phyloP scores from a whole-genome alignment of 2,888 invertebrate genomes.

The Tipula unca region DNA sequence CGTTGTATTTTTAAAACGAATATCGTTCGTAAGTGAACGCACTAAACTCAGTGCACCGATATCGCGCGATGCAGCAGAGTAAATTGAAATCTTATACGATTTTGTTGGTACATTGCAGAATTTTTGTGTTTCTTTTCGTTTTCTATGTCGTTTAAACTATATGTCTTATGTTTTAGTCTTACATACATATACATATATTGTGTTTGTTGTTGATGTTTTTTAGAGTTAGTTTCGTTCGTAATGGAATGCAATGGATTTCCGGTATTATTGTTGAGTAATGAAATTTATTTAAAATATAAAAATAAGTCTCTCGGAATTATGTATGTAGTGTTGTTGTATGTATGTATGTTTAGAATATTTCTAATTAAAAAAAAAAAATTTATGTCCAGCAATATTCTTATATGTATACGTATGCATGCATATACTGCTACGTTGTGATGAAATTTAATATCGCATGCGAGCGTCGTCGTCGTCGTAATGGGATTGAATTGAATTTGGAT shows the following conservation, averaged over 20 bases:
- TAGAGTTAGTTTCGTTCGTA: not conserved
- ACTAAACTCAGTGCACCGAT: too few relatives aligned
- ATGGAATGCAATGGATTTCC: conserved; percentile 8
- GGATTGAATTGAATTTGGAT: not conserved
- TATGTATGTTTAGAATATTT: not conserved
- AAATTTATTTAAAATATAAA: not conserved
- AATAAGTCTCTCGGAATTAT: not conserved
- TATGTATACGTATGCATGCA: not conserved
- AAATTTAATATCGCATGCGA: not conserved
- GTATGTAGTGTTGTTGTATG: not conserved
- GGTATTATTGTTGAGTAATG: conserved; percentile 14
- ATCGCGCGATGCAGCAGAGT: not conserved
- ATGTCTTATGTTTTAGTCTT: too few relatives aligned
- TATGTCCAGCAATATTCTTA: not conserved
- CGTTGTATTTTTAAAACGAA: too few relatives aligned
- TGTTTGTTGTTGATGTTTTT: not conserved
- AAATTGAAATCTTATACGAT: not conserved
- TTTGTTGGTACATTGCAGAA: not conserved
- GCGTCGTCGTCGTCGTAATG: not conserved
- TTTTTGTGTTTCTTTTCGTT: not conserved
- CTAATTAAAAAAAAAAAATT: conserved; percentile 2
- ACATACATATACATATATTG: too few relatives aligned
- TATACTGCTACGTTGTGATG: too few relatives aligned
- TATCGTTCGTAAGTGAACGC: too few relatives aligned
- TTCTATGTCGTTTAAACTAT: too few relatives aligned